Evolutionary conservation across 2,888 invertebrate species (phyloP).

Genomic region (Germaria angustata): DNA sequence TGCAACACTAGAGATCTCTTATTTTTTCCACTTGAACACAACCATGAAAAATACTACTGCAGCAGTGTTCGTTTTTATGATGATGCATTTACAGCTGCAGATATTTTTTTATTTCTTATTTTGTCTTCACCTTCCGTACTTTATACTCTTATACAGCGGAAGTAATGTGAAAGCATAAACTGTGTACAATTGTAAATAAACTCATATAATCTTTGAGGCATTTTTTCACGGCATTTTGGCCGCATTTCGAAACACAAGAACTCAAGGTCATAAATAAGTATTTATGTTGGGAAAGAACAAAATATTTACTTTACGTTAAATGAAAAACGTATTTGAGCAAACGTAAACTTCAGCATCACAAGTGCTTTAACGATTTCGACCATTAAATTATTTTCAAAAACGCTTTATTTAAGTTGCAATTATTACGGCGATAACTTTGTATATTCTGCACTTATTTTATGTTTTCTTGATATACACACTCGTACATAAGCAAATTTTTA

Average conservation of each 20-base stretch:
- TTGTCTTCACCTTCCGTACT: not conserved
- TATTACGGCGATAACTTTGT: conserved; percentile 73
- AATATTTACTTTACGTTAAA: conserved; percentile 17
- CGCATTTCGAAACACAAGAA: not conserved
- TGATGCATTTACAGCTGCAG: conserved; percentile 26
- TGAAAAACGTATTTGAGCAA: not conserved
- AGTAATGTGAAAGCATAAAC: conserved; percentile 6
- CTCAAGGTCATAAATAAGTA: conserved; percentile 16
- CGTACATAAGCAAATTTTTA: not conserved
- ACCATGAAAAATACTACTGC: not conserved
- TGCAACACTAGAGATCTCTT: not conserved
- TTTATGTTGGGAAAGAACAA: not conserved
- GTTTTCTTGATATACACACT: not conserved
- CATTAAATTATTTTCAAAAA: conserved; percentile 19
- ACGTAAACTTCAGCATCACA: not conserved
- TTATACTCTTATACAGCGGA: not conserved
- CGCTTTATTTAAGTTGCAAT: conserved; percentile 31
- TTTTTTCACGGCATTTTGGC: not conserved
- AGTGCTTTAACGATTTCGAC: conserved; percentile 1
- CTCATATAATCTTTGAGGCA: not conserved
- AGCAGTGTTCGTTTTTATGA: not conserved
- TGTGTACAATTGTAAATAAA: not conserved
- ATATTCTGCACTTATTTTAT: conserved; percentile 23
- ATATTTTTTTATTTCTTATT: not conserved
- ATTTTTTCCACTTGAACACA: not conserved